Base-by-base conservation (phyloP, 2,888 invertebrate species). In the Onchidella celtica region DNA sequence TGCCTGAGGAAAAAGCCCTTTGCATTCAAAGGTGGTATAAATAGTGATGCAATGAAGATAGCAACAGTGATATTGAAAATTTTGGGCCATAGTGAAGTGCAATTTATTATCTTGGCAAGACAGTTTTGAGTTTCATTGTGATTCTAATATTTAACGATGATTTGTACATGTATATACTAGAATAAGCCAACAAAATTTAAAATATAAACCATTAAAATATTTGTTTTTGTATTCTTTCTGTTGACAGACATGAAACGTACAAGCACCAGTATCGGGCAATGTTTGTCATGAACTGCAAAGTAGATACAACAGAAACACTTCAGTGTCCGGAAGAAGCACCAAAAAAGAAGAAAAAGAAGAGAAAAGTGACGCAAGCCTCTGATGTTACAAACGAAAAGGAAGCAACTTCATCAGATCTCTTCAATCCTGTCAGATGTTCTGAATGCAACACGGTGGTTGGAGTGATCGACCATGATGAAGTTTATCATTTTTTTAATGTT, bases 401-500 rank as follows among this genome's bases (percentile, higher is more conserved):
- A 38, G 47, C 40, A 38, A 21, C 27, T 11, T 81, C 80, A 24
- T 87, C 86, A 4, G 94, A 95, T 70, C 80, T 90, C 32, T 95
- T 94, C 87, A 91, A 94, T 87, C 94, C 95, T 38, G 95, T 95
- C 4, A 91, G 91, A 47, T 95, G 95, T 90, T 88, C 88, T 27
- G 91, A 93, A 27, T 95, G 95, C 89, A 93, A 93, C 36, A 95
- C 95, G 1, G 93, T 94, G 85, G 94, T 95, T 29, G 95, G 94
- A 21, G 94, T 95, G n/a, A 93, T 92, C 91, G 95, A 95, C 88
- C 85, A 86, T 29, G 94, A 95, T 73, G 95, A 95, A 90, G 93
- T 95, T 1, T 95, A 94, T 89, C 95, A 95, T 88, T 95, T 95
- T 91, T 95, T 95, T 87, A 95, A 95, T 91, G 94, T 95, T 24